Evolutionary conservation across 2,113 vertebrate genomes (phyloP), one percentile per base, ranked within the genome.

Genomic region (Rhabdornis inornatus): DNA sequence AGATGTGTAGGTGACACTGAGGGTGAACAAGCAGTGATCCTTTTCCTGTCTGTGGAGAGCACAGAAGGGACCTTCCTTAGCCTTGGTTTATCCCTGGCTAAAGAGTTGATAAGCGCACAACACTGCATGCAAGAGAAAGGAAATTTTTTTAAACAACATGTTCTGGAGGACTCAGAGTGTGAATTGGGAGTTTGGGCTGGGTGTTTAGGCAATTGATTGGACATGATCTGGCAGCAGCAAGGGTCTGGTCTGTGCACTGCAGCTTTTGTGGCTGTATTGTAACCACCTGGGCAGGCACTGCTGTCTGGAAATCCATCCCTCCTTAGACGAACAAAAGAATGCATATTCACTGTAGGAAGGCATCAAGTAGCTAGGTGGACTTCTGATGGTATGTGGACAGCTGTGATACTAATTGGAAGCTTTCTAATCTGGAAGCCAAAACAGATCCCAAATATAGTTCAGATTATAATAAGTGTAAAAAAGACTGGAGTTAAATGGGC

Each of bases 401-500:
- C 83, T 95, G 89, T 76, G 89, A 19, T 72, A 85, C 42, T 94
- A 95, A 96, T 90, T 94, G 91, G 93, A 94, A 94, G 81, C 91
- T 81, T 93, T 94, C 76, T 74, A 63, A 52, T 94, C 88, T 92
- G 83, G 79, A 96, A 97, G 83, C 68, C 50, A 95, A 89, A 98
- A 95, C 89, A 96, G 96, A 87, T 95, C 80, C 82, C 95, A 95
- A 94, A 96, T 96, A 85, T 71, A 96, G 95, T 96, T 96, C 91
- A 88, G 80, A 78, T 82, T 94, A 47, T 95, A 94, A 83, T 96
- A 96, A 96, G 79, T 90, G 50, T 93, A 94, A 94, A 97, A 93
- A 94, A 81, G 52, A 88, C 89, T 79, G 77, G 60, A 96, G 92
- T 96, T 94, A 97, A 96, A 97, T 83, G 90, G 96, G 92, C 79